phyloP scores from a whole-genome alignment of 2,797 vertebrate species.

The Hipposideros larvatus region DNA sequence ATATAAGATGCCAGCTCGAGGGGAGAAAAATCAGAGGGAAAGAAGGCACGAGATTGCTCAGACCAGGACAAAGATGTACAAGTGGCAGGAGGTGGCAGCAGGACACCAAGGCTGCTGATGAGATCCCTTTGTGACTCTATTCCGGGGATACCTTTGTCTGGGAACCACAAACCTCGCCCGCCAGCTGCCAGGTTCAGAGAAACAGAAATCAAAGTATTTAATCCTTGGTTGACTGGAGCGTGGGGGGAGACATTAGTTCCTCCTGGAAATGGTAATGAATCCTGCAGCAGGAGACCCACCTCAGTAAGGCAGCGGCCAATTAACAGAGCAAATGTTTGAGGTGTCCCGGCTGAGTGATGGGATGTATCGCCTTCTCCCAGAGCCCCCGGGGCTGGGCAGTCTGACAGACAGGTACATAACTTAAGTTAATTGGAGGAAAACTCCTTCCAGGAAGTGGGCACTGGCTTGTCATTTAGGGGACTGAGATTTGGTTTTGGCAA shows the following conservation, averaged over 20 bases:
- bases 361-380: not conserved
- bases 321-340: conserved; percentile 69
- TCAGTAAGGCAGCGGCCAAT: conserved; percentile 1
- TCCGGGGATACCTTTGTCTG: not conserved
- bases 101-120: not conserved
- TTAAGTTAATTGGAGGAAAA: conserved; percentile 59
- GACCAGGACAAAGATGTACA: not conserved
- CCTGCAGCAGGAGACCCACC: not conserved
- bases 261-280: not conserved
- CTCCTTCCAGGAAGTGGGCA: not conserved
- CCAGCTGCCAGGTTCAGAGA: conserved; percentile 22
- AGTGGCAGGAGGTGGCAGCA: not conserved
- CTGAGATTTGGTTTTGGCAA: not conserved
- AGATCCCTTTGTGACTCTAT: not conserved
- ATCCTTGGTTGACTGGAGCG: not conserved
- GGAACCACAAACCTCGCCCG: accelerated
- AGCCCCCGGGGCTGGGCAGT: not conserved
- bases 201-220: not conserved
- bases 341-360: not conserved
- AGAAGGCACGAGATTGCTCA: not conserved
- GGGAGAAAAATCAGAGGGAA: conserved; percentile 30
- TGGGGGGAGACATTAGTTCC: not conserved
- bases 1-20: not conserved
- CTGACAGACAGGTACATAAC: conserved; percentile 39
- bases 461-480: conserved; percentile 1